Conservation (phyloP, 2,888 invertebrate species). For the Kryphioiulus occultus region DNA sequence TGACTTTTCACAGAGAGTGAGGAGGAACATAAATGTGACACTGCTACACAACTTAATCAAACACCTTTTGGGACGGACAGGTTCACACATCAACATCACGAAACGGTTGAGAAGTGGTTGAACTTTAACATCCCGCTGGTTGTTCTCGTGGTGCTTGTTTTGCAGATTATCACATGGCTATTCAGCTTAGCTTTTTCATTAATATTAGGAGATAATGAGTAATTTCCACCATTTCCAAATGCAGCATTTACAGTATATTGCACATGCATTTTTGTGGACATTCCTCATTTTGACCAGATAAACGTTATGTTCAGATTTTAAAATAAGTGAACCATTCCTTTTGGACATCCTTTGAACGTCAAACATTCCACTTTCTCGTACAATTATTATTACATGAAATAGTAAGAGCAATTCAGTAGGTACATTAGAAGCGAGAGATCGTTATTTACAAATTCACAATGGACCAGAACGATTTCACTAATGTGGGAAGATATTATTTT, state of each 20-base stretch:
- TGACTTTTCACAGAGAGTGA: not conserved
- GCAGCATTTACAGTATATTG: not conserved
- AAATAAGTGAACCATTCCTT: not conserved
- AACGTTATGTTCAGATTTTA: too few species aligned
- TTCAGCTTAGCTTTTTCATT: conserved; percentile 8
- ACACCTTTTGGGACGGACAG: not conserved
- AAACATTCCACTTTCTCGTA: too few species aligned
- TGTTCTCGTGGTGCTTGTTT: not conserved
- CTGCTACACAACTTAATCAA: not conserved
- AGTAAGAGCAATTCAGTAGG: too few species aligned
- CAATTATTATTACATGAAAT: too few species aligned
- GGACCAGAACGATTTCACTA: too few species aligned
- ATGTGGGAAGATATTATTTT: too few species aligned
- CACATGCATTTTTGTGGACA: not conserved
- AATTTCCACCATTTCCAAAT: not conserved
- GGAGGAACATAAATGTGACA: not conserved
- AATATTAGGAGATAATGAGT: not conserved
- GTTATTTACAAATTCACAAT: too few species aligned
- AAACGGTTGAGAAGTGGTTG: conserved; percentile 23
- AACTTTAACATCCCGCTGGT: conserved; percentile 1
- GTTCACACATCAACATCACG: conserved; percentile 22
- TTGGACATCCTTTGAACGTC: not conserved
- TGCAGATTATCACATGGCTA: conserved; percentile 19
- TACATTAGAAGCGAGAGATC: too few species aligned
- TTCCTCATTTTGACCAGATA: not conserved